Conservation (phyloP, 1,140 invertebrate species). For the Helicorthomorpha holstii region DNA sequence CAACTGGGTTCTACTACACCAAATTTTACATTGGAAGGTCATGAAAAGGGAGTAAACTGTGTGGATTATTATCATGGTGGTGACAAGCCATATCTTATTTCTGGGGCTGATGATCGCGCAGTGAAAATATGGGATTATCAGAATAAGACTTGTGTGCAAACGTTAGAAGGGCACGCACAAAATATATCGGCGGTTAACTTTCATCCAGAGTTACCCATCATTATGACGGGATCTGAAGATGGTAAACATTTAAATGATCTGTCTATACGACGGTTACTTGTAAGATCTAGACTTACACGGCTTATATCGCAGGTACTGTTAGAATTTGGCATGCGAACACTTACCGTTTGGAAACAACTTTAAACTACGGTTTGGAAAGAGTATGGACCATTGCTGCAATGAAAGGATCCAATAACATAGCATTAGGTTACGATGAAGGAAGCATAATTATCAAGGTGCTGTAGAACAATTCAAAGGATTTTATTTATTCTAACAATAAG, state of each 20-base stretch:
- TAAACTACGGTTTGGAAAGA: constrained; percentile 95
- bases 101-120: constrained; percentile 89
- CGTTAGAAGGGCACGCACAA: constrained; percentile 88
- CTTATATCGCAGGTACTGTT: constrained; percentile 45
- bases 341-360: constrained; percentile 83
- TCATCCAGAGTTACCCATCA: constrained; percentile 94
- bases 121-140: constrained; percentile 99
- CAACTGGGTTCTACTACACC: constrained; percentile 89
- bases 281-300: not conserved
- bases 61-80: constrained; percentile 99
- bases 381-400: constrained; percentile 95
- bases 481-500: not conserved
- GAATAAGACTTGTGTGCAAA: constrained; percentile 99
- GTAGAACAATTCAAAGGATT: not conserved
- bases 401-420: constrained; percentile 91
- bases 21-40: constrained; percentile 96
- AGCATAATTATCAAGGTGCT: constrained; percentile 79
- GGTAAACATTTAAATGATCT: no score
- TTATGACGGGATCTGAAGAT: constrained; percentile 95
- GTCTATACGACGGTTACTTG: not conserved
- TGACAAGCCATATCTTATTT: constrained; percentile 99
- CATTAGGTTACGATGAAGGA: constrained; percentile 95
- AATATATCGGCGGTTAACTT: constrained; percentile 82
- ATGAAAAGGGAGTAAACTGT: constrained; percentile 98
- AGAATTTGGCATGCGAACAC: constrained; percentile 97